Evolutionary conservation across 2,797 vertebrate species (phyloP).

Genomic region (Catamblyrhynchus diadema): DNA sequence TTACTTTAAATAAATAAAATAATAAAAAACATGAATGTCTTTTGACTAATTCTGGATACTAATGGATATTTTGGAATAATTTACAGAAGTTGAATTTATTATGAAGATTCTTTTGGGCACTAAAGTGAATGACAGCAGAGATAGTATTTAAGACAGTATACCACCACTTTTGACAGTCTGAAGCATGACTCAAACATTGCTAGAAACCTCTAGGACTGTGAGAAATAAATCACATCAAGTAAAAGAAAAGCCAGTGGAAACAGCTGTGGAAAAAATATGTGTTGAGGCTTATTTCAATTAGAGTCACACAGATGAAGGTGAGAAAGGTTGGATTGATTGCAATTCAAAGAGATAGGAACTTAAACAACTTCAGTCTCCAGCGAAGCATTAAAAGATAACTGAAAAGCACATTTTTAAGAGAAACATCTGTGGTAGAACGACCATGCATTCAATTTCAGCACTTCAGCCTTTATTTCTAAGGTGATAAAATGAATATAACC

Average conservation of each 20-base stretch:
- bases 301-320: not conserved
- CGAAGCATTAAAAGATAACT: not conserved
- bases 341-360: not conserved
- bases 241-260: not conserved
- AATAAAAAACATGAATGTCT: fast-evolving
- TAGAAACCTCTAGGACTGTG: not conserved
- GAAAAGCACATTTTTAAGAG: not conserved
- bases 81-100: not conserved
- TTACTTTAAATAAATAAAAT: not conserved
- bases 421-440: not conserved
- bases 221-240: conserved; percentile 10
- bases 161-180: not conserved
- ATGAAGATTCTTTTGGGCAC: not conserved
- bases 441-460: not conserved
- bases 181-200: not conserved
- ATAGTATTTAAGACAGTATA: not conserved
- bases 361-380: not conserved
- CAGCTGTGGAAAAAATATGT: not conserved
- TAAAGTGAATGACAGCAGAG: not conserved
- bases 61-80: not conserved
- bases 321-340: not conserved
- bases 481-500: not conserved
- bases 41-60: not conserved
- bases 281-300: not conserved
- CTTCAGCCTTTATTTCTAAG: not conserved